A percentile compares a stretch with the other conserved stretches of the same genome.
Evolutionary conservation across 64 coral and sea anemone genomes (phyloP).

Genomic region (Pachyseris speciosa): DNA sequence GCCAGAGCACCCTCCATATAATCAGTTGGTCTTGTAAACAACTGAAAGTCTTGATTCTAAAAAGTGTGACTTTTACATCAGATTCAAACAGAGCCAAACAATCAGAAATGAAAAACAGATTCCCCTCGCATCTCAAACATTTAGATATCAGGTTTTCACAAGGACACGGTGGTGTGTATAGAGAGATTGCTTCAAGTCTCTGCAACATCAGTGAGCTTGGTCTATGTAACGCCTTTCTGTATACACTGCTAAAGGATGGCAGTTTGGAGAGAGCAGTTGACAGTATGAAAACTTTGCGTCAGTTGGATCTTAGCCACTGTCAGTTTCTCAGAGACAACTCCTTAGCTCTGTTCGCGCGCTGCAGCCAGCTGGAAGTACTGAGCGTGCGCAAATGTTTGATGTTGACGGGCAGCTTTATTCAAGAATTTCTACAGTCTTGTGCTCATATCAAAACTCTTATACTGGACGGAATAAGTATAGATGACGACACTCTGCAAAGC

Average conservation of each 20-base stretch:
- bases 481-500: slow-evolving; percentile 28
- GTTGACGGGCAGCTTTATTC: slow-evolving; percentile 31
- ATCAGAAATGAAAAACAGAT: not conserved
- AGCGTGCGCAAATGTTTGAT: slow-evolving; percentile 44
- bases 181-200: slow-evolving; percentile 21
- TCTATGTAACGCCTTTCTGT: slow-evolving; percentile 57
- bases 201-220: slow-evolving; percentile 51
- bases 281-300: slow-evolving; percentile 10
- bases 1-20: not conserved
- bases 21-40: slow-evolving; percentile 21
- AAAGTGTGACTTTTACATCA: slow-evolving; percentile 50
- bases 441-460: slow-evolving; percentile 54
- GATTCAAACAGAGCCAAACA: not conserved
- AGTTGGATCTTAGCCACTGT: slow-evolving; percentile 57
- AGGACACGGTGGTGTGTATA: slow-evolving; percentile 17
- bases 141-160: slow-evolving; percentile 62
- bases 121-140: slow-evolving; percentile 49
- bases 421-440: not conserved
- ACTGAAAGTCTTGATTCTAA: slow-evolving; percentile 33
- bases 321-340: slow-evolving; percentile 19
- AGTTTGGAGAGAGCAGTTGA: slow-evolving; percentile 31
- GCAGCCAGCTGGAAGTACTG: slow-evolving; percentile 34
- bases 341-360: slow-evolving; percentile 19
- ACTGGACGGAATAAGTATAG: slow-evolving; percentile 57
- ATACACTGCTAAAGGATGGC: slow-evolving; percentile 8